A percentile compares a stretch with the other conserved stretches of the same genome.
phyloP scores from a whole-genome alignment of 2,797 vertebrate genomes.

The Dendrocincla fuliginosa region DNA sequence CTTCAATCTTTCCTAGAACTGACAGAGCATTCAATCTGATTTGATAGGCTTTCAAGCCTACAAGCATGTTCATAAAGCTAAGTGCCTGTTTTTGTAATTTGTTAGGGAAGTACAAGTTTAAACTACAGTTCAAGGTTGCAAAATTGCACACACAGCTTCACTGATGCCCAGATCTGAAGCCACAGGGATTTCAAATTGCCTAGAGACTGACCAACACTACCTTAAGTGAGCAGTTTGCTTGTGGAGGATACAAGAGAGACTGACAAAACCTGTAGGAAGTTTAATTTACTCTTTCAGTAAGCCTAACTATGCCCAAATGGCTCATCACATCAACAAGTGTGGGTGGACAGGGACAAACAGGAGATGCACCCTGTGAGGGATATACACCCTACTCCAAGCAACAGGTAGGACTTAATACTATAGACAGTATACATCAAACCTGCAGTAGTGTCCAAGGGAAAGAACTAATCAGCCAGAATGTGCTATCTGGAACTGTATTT shows the following conservation, averaged over 20 bases:
- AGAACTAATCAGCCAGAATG: neutral
- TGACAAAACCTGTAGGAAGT: constrained; percentile 7
- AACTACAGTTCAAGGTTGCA: neutral
- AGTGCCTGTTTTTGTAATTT: neutral
- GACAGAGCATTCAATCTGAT: neutral
- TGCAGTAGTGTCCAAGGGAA: neutral
- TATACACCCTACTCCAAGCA: neutral
- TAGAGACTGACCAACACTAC: neutral
- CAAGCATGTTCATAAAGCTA: neutral
- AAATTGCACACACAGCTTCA: neutral
- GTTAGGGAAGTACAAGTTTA: neutral
- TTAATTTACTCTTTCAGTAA: neutral
- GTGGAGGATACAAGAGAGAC: neutral
- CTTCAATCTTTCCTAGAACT: neutral
- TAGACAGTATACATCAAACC: neutral
- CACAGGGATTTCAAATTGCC: neutral
- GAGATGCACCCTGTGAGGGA: neutral
- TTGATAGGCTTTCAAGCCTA: neutral
- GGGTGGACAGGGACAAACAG: neutral
- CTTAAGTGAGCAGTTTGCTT: neutral
- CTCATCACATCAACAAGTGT: neutral
- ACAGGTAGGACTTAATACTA: neutral
- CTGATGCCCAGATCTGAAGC: neutral
- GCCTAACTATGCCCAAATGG: neutral
- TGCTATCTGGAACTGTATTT: neutral